phyloP scores from a whole-genome alignment of 2,888 invertebrate genomes.

The Bugula neritina region DNA sequence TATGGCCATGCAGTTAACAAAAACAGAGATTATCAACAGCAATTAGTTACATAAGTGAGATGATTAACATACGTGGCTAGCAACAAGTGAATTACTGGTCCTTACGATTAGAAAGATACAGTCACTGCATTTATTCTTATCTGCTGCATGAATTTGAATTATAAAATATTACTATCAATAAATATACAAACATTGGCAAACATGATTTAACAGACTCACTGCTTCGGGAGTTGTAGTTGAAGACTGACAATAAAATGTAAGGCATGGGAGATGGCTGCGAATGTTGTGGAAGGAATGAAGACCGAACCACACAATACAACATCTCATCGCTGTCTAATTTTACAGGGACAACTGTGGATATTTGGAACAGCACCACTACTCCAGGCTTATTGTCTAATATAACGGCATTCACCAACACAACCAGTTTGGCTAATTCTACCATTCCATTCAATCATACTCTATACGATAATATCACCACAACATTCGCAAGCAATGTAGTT shows the following conservation, averaged over 20 bases:
- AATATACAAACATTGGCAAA: background rate
- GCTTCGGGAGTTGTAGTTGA: too few relatives aligned
- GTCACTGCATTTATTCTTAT: background rate
- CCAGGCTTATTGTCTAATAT: background rate
- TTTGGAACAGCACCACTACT: background rate
- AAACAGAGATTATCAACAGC: too few relatives aligned
- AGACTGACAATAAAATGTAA: background rate
- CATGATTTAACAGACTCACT: background rate
- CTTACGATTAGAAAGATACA: background rate
- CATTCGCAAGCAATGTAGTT: too few relatives aligned
- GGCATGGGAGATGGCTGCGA: background rate
- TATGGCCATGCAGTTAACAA: too few relatives aligned
- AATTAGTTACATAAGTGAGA: too few relatives aligned
- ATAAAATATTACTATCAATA: background rate
- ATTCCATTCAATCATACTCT: background rate
- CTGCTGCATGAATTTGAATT: background rate
- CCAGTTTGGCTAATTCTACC: background rate
- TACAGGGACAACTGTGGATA: background rate
- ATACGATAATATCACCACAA: background rate
- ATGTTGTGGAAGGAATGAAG: background rate
- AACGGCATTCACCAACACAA: background rate
- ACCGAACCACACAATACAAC: background rate
- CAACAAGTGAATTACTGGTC: background rate
- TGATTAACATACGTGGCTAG: slow-evolving; percentile 2
- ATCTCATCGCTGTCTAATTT: background rate